phyloP scores from a whole-genome alignment of 2,888 invertebrate genomes.

The Cephus sareptanus region DNA sequence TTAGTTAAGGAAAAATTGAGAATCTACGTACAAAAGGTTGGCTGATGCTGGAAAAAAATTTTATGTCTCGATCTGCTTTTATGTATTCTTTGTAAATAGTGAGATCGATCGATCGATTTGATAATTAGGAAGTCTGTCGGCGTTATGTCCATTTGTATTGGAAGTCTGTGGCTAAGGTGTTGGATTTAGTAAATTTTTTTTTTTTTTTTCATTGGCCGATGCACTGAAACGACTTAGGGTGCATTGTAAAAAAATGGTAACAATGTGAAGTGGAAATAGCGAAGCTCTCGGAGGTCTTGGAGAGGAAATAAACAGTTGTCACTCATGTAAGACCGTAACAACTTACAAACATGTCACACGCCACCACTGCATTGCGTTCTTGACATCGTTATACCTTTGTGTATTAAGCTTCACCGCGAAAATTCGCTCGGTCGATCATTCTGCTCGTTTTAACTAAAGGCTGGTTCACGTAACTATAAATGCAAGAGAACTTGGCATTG shows the following conservation, averaged over 20 bases:
- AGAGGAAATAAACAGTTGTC: constrained; percentile 11
- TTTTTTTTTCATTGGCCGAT: background rate
- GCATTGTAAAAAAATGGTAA: constrained; percentile 9
- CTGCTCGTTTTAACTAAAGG: constrained; percentile 26
- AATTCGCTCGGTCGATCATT: constrained; percentile 10
- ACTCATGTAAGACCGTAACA: constrained; percentile 15
- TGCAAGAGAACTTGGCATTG: background rate
- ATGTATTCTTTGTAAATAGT: background rate
- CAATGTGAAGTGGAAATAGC: background rate
- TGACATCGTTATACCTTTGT: background rate
- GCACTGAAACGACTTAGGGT: background rate
- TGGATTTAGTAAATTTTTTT: background rate
- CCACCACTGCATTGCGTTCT: background rate
- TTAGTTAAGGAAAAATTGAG: background rate
- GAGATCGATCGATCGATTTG: background rate
- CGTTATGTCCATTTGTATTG: background rate
- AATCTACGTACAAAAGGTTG: background rate
- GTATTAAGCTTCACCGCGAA: background rate
- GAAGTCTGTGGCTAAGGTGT: background rate
- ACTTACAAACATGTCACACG: constrained; percentile 4
- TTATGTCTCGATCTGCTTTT: background rate
- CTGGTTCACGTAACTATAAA: constrained; percentile 22
- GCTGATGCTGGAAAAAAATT: background rate
- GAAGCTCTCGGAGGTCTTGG: background rate
- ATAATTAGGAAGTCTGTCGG: background rate